Conservation (phyloP, 1,140 invertebrate genomes). For the Trichomalopsis sarcophagae region DNA sequence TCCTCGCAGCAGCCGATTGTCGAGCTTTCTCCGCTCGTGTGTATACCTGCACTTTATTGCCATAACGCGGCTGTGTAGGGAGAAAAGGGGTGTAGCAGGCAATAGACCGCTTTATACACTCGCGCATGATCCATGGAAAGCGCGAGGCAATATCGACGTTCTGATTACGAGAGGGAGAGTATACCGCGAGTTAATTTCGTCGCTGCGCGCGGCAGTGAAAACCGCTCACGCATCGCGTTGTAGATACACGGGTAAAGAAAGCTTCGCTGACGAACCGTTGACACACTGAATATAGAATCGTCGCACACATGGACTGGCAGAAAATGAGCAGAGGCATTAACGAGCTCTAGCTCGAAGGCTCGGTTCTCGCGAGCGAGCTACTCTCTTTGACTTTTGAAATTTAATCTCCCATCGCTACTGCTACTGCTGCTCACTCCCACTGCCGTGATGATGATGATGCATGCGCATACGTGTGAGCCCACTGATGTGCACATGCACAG, state of each 20-base stretch:
- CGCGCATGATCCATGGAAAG: neutral
- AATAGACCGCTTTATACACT: neutral
- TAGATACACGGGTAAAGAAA: too few species aligned
- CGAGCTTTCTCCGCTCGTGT: neutral
- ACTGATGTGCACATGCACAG: neutral
- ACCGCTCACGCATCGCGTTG: too few species aligned
- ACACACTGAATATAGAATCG: too few species aligned
- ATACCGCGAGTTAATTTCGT: neutral
- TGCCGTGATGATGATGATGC: neutral
- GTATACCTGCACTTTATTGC: neutral
- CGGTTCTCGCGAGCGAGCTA: neutral
- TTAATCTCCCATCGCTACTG: constrained; percentile 33
- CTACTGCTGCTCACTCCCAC: constrained; percentile 6
- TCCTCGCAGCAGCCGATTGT: neutral
- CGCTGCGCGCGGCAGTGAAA: neutral
- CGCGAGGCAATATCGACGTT: neutral
- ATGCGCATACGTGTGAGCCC: neutral
- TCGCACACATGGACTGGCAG: neutral
- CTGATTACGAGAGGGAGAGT: neutral
- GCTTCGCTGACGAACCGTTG: too few species aligned
- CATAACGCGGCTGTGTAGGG: neutral
- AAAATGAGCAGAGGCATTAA: constrained; percentile 12
- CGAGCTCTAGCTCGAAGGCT: neutral
- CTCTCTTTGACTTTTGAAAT: constrained; percentile 34
- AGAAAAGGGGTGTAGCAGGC: too few species aligned